phyloP scores from a whole-genome alignment of 2,113 vertebrate genomes.

The Lamprologus sp. region DNA sequence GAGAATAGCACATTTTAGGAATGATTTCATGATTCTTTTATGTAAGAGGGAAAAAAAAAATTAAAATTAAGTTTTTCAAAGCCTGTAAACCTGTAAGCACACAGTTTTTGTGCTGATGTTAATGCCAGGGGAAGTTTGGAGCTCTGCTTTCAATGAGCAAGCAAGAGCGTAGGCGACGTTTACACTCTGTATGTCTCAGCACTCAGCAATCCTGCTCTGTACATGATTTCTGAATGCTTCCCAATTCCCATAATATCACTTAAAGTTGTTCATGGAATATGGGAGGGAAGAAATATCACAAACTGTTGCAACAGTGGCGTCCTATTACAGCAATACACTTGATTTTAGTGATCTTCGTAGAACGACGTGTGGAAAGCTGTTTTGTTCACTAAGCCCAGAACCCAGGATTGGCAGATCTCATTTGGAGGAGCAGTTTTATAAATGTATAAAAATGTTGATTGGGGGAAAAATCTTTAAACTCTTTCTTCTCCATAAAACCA shows the following conservation, averaged over 20 bases:
- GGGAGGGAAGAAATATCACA: not conserved
- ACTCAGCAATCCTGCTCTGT: not conserved
- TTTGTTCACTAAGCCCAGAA: not conserved
- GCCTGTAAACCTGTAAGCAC: not conserved
- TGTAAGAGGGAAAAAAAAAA: not conserved
- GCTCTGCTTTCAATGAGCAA: not conserved
- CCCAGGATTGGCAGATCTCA: not conserved
- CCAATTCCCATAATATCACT: not conserved
- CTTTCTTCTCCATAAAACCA: not conserved
- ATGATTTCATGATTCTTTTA: not conserved
- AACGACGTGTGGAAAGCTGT: not conserved
- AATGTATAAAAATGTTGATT: not conserved
- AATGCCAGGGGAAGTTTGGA: not conserved
- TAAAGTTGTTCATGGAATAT: not conserved
- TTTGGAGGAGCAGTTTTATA: not conserved
- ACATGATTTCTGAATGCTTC: not conserved
- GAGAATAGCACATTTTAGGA: not conserved
- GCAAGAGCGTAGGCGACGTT: fast-evolving
- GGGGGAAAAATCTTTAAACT: not conserved
- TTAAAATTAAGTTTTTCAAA: fast-evolving
- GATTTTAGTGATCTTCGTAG: not conserved
- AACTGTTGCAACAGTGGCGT: not conserved
- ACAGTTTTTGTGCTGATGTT: not conserved
- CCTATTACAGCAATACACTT: not conserved
- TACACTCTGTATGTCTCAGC: fast-evolving